Evolutionary conservation across 2,888 invertebrate genomes (phyloP), one percentile per base, ranked within the genome.

Genomic region (Frankliniella fusca): DNA sequence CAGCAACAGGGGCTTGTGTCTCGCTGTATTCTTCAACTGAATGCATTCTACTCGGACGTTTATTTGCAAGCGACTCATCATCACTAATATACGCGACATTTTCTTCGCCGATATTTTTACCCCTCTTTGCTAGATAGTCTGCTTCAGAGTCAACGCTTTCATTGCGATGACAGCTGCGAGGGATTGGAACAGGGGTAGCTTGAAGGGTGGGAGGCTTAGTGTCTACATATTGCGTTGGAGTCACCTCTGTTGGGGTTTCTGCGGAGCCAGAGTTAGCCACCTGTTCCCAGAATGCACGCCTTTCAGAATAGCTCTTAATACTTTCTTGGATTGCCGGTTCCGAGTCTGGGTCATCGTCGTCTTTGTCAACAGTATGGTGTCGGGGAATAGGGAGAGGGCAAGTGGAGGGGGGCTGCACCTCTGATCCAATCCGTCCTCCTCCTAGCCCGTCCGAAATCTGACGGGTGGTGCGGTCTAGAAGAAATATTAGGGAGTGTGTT

Each of bases 41-140:
- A 11, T 81, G 54, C 10, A 48, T 20, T 50, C 48, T 54, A 10
- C 80, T 12, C 5, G 27, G 48, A 23, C 18, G 2, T 81, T 81
- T 80, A n/a, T 28, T 65, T 20, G 50, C 38, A 18, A 80, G 65
- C 50, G 80, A 76, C 18, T 83, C 84, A 80, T 85, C 84, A 65
- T 84, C 85, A 80, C 87, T 88, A 48, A 87, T 87, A 85, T 88
- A 89, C 5, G 85, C 88, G 83, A 87, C 87, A 84, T 88, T 89
- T 83, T 88, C 88, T 85, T 87, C 88, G 23, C 88, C 87, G 85
- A 87, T 85, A 61, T 85, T 85, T n/a, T 85, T 85, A 20, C 84
- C 85, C 48, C 83, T 84, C 82, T 84, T 85, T n/a, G 85, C 85
- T 49, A 86, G 83, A 80, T 86, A 86, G 81, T 86, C 86, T 9